A percentile compares a stretch with the other conserved stretches of the same genome.
phyloP scores from a whole-genome alignment of 53 echinoderm and acorn worm genomes.

The Echinarachnius parma region DNA sequence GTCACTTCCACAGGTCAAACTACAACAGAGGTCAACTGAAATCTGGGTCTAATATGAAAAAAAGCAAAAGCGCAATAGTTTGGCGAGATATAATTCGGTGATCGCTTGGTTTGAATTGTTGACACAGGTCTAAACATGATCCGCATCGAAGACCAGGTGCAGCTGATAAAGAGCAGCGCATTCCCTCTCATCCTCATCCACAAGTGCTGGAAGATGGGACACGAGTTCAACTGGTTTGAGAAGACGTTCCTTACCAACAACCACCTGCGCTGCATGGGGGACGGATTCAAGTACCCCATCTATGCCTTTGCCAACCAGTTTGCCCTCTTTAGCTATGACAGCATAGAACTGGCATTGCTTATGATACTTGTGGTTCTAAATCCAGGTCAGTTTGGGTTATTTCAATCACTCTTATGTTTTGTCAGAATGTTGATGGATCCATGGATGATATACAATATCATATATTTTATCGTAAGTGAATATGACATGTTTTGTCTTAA shows the following conservation, averaged over 20 bases:
- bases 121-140: conserved; percentile 54
- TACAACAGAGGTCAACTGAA: no score
- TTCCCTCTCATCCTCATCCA: conserved; percentile 62
- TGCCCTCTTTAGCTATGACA: conserved; percentile 42
- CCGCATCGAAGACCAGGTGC: conserved; percentile 56
- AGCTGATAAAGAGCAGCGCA: conserved; percentile 61
- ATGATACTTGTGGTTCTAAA: conserved; percentile 61
- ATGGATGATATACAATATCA: no score
- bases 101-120: no score
- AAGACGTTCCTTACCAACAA: conserved; percentile 48
- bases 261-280: conserved; percentile 27
- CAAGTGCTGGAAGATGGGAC: conserved; percentile 47
- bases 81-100: no score
- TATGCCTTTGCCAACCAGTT: conserved; percentile 50
- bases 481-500: not conserved
- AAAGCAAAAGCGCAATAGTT: no score
- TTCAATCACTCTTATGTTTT: no score
- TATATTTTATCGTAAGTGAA: no score
- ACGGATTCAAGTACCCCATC: conserved; percentile 45
- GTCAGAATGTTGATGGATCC: no score
- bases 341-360: conserved; percentile 61
- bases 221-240: conserved; percentile 55
- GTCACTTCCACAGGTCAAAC: no score
- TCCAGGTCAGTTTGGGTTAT: conserved; percentile 47
- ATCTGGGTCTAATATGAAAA: no score